These are phyloP conservation scores for Apis cerana DNA, from an alignment of 1,140 invertebrate genomes.

Conservation along the genomic window DNA sequence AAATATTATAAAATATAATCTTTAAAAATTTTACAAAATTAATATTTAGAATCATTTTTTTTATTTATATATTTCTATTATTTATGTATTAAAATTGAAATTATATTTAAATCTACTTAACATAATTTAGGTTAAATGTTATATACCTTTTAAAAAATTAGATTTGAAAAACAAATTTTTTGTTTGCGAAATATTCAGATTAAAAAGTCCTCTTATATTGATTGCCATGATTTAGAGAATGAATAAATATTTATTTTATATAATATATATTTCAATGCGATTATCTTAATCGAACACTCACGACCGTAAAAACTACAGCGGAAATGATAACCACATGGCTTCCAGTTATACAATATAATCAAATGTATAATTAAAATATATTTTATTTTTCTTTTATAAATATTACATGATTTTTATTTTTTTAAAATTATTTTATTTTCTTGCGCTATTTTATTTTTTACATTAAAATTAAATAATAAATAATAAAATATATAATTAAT, in stretches of 20 bases:
- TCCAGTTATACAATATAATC: background rate
- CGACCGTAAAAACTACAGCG: background rate
- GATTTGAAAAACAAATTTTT: constrained; percentile 18
- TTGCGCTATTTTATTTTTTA: background rate
- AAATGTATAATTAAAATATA: background rate
- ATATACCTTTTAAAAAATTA: constrained; percentile 58
- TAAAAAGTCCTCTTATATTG: constrained; percentile 41
- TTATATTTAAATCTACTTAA: background rate
- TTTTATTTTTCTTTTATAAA: too few species aligned
- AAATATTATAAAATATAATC: background rate
- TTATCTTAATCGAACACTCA: accelerated
- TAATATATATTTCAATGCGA: background rate
- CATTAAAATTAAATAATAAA: background rate
- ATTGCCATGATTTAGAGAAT: constrained; percentile 45
- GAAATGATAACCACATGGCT: background rate
- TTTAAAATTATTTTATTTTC: background rate
- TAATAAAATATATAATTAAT: background rate
- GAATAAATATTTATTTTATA: background rate
- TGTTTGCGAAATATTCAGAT: constrained; percentile 31
- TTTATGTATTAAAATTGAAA: background rate
- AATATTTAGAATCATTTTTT: background rate
- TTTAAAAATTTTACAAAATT: background rate
- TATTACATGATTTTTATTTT: too few species aligned
- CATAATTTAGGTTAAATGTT: constrained; percentile 53
- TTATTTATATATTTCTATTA: background rate